phyloP scores from a whole-genome alignment of 2,113 vertebrate species.

The Entomyzon cyanotis region DNA sequence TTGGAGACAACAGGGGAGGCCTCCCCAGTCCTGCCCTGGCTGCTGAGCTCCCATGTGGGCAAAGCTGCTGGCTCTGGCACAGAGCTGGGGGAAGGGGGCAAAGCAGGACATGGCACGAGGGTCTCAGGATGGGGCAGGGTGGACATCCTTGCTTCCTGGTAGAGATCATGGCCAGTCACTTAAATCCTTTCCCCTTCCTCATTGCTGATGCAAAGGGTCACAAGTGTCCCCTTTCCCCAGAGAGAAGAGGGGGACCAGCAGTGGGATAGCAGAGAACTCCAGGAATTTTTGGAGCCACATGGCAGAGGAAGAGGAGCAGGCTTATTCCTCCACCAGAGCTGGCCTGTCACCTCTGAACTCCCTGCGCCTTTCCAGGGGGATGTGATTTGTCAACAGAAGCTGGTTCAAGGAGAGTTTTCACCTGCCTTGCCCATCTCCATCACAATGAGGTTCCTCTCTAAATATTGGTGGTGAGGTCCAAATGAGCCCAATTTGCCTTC shows the following conservation, averaged over 20 bases:
- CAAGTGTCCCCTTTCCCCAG: neutral
- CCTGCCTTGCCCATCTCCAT: constrained; percentile 55
- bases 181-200: neutral
- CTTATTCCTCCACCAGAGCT: neutral
- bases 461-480: constrained; percentile 25
- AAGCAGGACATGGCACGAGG: accelerated
- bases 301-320: neutral
- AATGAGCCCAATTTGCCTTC: constrained; percentile 16
- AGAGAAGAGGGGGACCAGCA: neutral
- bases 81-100: neutral
- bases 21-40: neutral
- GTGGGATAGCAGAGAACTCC: neutral
- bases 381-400: constrained; percentile 35
- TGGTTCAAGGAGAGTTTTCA: constrained; percentile 5
- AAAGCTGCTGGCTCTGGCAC: neutral
- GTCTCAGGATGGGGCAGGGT: neutral
- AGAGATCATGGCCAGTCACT: neutral
- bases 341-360: neutral
- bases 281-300: accelerated
- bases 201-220: neutral
- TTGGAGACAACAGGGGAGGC: neutral
- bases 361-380: neutral
- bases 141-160: neutral
- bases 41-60: neutral
- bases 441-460: constrained; percentile 43